Conservation (phyloP, 2,113 vertebrate genomes). For the Pseudopodoces humilis region DNA sequence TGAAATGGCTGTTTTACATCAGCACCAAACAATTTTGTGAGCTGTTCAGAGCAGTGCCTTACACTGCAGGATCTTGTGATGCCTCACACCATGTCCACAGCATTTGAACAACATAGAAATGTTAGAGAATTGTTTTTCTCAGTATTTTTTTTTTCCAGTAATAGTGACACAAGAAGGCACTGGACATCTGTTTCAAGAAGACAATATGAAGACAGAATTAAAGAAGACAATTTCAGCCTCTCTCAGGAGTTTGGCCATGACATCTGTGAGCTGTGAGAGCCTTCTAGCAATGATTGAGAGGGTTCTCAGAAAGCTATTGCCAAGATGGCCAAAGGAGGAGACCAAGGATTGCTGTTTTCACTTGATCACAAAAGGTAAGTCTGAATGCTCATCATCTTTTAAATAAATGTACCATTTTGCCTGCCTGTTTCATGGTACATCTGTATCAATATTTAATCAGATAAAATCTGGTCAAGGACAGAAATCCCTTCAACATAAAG, state of each 20-base stretch:
- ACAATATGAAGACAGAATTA: background rate
- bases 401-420: background rate
- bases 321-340: background rate
- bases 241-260: background rate
- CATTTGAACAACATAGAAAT: background rate
- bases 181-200: background rate
- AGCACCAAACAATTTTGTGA: background rate
- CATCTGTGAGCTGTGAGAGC: background rate
- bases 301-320: background rate
- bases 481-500: background rate
- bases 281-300: background rate
- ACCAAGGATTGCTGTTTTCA: background rate
- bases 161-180: background rate
- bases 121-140: background rate
- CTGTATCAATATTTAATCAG: background rate
- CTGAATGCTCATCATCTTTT: background rate
- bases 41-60: background rate
- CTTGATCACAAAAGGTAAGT: background rate
- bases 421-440: background rate
- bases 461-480: background rate
- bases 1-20: background rate
- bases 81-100: accelerated
- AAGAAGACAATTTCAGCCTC: background rate
- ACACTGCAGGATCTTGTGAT: background rate
- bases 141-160: accelerated